Evolutionary conservation across 2,888 invertebrate genomes (phyloP), one percentile per base, ranked within the genome.

Genomic region (Lasioglossum malachurum): DNA sequence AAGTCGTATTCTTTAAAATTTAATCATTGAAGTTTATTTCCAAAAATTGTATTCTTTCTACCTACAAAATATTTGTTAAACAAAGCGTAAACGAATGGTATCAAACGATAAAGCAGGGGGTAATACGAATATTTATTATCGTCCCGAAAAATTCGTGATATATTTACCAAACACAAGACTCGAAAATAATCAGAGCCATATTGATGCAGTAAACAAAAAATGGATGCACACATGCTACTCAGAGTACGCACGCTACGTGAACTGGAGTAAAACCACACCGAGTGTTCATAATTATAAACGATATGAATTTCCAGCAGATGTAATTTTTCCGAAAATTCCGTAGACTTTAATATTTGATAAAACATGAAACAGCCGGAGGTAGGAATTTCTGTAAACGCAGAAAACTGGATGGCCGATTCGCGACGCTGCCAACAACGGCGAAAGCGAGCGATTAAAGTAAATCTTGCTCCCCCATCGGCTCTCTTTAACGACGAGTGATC

Each of bases 401-500:
- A 64, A 31, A 31, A 16, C 5, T 5, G 2, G 5, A 7, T 1
- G 2, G 23, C 23, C 35, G 3, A 8, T 38, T 23, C 67, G 10
- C 19, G 67, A 16, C 67, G 35, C 10, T 23, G 35, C 10, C 10
- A 67, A 67, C 67, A 35, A 35, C 14, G 3, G 60, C 31, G 35
- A 23, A 38, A 38, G 38, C 35, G 12, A 12, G 64, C 19, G 38
- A 69, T 69, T 38, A 69, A 38, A 69, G 69, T 41, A 71, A 41
- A 71, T 71, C 71, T n/a, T 41, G 23, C 12, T 71, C 4, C n/a
- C 23, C 23, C n/a, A 23, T 31, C 64, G 31, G 41, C 19, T 14
- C 57, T 76, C 38, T 76, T 76, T 76, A 44, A 64, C 67, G 16
- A 4, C 46, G 67, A 67, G 27, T n/a, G 44, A 89, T 60, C 80